Evolutionary conservation across 1,140 invertebrate species (phyloP).

Genomic region (Brachionus rubens): DNA sequence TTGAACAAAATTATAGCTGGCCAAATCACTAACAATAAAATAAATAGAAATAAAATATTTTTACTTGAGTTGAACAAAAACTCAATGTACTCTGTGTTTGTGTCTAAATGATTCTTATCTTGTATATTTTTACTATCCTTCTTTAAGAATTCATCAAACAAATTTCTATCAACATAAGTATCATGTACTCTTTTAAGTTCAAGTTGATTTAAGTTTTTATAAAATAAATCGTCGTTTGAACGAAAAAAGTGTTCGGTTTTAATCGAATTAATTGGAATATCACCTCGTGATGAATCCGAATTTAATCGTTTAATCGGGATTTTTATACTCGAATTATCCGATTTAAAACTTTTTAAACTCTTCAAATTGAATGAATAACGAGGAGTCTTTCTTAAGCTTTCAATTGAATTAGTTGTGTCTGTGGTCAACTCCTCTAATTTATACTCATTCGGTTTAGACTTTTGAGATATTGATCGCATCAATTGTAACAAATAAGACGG

Average conservation of each 20-base stretch:
- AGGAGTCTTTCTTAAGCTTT: no score
- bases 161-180: background rate
- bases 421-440: background rate
- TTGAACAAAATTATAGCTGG: background rate
- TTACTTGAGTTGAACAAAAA: constrained; percentile 30
- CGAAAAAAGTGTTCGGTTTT: background rate
- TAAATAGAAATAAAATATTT: background rate
- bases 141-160: constrained; percentile 23
- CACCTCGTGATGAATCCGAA: background rate
- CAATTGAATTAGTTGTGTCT: background rate
- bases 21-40: background rate
- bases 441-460: background rate
- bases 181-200: background rate
- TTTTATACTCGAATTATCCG: background rate
- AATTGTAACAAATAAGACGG: constrained; percentile 18
- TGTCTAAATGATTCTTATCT: background rate
- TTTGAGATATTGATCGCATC: constrained; percentile 5
- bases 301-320: background rate
- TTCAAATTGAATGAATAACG: no score
- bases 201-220: background rate
- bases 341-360: no score
- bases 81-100: background rate
- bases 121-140: background rate
- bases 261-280: background rate
- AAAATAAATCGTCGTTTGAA: background rate